Evolutionary conservation across 2,888 invertebrate genomes (phyloP).

Genomic region (Amphiduros pacificus): DNA sequence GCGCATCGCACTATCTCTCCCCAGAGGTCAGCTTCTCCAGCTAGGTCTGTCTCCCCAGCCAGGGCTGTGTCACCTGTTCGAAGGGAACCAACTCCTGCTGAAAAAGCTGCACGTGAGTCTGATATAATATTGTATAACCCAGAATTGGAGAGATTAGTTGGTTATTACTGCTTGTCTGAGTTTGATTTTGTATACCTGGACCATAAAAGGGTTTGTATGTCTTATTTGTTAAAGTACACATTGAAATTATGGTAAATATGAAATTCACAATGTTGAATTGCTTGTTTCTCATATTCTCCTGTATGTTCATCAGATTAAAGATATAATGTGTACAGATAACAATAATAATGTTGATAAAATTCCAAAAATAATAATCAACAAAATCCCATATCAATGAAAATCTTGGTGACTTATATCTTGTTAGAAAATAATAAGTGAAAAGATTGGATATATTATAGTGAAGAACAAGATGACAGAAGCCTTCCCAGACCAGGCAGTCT

Average conservation of each 20-base stretch:
- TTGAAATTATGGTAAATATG: too few species aligned
- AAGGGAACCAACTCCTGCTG: neutral
- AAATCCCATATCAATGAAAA: neutral
- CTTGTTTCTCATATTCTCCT: neutral
- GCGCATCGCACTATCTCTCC: neutral
- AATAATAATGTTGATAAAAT: neutral
- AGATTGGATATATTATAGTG: neutral
- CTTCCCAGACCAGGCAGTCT: slow-evolving; percentile 9
- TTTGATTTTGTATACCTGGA: too few species aligned
- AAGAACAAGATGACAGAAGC: neutral
- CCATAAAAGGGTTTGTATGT: too few species aligned
- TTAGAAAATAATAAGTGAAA: neutral
- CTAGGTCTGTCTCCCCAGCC: neutral
- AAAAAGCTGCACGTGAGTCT: slow-evolving; percentile 1
- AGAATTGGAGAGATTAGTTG: too few species aligned
- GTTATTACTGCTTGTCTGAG: too few species aligned
- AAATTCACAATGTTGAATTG: too few species aligned
- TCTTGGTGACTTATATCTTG: neutral
- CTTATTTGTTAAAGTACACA: too few species aligned
- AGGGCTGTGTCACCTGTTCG: neutral
- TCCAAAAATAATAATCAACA: neutral
- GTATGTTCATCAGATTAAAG: neutral
- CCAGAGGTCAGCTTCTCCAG: neutral
- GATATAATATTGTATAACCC: too few species aligned
- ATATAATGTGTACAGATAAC: neutral